phyloP scores from a whole-genome alignment of 2,113 vertebrate species.

The Pangasianodon gigas region DNA sequence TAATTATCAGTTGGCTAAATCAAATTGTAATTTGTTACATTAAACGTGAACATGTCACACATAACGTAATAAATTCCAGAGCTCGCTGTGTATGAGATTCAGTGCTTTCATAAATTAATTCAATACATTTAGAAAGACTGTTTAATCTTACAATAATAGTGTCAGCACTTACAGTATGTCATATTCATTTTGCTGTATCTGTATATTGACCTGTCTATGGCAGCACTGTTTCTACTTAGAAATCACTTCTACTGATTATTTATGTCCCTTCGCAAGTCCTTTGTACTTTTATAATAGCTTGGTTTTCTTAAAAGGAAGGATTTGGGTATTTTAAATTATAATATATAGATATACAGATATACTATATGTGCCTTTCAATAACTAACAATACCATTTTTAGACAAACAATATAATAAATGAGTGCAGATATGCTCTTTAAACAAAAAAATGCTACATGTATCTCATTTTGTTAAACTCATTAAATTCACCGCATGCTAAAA shows the following conservation, averaged over 20 bases:
- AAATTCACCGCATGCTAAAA: not conserved
- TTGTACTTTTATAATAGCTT: not conserved
- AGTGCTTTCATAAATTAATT: too few relatives aligned
- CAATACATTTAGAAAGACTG: too few relatives aligned
- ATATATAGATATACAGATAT: not conserved
- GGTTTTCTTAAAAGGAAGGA: not conserved
- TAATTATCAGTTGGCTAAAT: not conserved
- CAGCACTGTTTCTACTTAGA: not conserved
- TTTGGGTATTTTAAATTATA: not conserved
- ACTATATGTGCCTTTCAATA: not conserved
- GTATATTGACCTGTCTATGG: not conserved
- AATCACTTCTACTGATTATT: not conserved
- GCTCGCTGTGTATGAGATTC: too few relatives aligned
- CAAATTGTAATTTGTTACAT: not conserved
- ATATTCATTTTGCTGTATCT: not conserved
- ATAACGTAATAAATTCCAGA: not conserved
- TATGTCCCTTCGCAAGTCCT: not conserved
- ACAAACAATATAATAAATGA: not conserved
- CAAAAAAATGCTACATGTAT: not conserved
- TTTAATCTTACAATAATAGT: not conserved
- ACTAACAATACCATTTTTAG: not conserved
- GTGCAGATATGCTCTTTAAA: not conserved
- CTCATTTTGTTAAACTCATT: too few relatives aligned
- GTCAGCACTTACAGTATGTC: not conserved
- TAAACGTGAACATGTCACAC: not conserved